Evolutionary conservation across 1,140 invertebrate genomes (phyloP).

Genomic region (Zaprionus nigranus): DNA sequence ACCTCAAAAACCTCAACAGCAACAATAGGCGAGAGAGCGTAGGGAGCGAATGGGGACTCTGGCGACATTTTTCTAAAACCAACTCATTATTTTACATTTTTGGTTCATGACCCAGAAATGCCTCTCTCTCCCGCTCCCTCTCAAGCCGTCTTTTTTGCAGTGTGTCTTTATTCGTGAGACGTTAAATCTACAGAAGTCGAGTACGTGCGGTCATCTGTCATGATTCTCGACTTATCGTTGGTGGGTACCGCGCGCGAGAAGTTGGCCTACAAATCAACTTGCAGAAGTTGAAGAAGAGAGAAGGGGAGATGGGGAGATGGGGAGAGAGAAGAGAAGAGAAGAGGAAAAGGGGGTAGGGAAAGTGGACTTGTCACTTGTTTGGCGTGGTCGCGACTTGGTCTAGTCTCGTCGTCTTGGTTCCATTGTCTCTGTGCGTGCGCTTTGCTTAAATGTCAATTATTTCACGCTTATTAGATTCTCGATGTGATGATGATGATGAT

Average conservation of each 20-base stretch:
- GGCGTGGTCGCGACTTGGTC: constrained; percentile 2
- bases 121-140: constrained; percentile 5
- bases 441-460: constrained; percentile 83
- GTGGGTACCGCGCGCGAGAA: not conserved
- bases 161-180: constrained; percentile 36
- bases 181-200: constrained; percentile 40
- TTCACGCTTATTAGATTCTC: constrained; percentile 80
- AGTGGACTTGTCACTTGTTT: constrained; percentile 9
- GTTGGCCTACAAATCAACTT: constrained; percentile 68
- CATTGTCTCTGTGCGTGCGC: constrained; percentile 63
- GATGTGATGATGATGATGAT: constrained; percentile 44
- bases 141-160: constrained; percentile 7
- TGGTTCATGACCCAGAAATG: constrained; percentile 78
- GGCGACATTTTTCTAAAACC: constrained; percentile 50
- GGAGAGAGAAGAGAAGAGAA: too few species aligned
- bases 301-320: too few species aligned
- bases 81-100: constrained; percentile 80
- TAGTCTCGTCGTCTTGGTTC: constrained; percentile 23
- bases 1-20: constrained; percentile 21
- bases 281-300: not conserved
- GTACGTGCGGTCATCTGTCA: constrained; percentile 82
- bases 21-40: constrained; percentile 10
- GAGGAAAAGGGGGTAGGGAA: not conserved
- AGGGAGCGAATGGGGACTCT: constrained; percentile 5
- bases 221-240: constrained; percentile 61